Evolutionary conservation across 2,113 vertebrate species (phyloP).

Genomic region (Coptodon bakossiorum): DNA sequence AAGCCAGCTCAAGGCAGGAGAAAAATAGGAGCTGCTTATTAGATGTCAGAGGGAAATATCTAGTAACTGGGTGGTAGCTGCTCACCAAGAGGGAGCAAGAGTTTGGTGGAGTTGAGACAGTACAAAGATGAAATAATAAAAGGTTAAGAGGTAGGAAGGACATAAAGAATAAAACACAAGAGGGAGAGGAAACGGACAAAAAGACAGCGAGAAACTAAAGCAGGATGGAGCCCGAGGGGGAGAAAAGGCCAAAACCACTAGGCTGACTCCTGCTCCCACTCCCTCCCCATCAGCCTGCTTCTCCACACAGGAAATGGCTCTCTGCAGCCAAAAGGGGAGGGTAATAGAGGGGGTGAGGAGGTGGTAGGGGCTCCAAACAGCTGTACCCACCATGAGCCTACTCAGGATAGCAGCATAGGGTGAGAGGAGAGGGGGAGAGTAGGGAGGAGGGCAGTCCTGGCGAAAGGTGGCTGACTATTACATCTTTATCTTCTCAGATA

Average conservation of each 20-base stretch:
- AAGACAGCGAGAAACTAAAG: conserved; percentile 23
- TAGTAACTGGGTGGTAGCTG: conserved; percentile 35
- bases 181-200: conserved; percentile 3
- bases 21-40: conserved; percentile 17
- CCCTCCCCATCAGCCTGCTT: conserved; percentile 7
- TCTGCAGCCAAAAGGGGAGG: conserved; percentile 38
- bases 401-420: neutral
- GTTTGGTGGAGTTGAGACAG: neutral
- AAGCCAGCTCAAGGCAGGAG: neutral
- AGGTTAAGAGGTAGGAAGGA: neutral
- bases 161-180: neutral
- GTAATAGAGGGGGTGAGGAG: neutral
- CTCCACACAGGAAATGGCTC: conserved; percentile 49
- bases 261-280: neutral
- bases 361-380: conserved; percentile 15
- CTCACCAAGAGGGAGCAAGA: neutral
- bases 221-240: neutral
- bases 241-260: conserved; percentile 14
- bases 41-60: conserved; percentile 34
- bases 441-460: neutral
- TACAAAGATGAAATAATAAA: neutral
- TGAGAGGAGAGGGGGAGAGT: neutral
- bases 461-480: neutral
- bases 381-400: conserved; percentile 24
- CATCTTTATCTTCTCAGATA: conserved; percentile 11